phyloP scores from a whole-genome alignment of 2,113 vertebrate genomes.

The Thryonomys swinderianus region DNA sequence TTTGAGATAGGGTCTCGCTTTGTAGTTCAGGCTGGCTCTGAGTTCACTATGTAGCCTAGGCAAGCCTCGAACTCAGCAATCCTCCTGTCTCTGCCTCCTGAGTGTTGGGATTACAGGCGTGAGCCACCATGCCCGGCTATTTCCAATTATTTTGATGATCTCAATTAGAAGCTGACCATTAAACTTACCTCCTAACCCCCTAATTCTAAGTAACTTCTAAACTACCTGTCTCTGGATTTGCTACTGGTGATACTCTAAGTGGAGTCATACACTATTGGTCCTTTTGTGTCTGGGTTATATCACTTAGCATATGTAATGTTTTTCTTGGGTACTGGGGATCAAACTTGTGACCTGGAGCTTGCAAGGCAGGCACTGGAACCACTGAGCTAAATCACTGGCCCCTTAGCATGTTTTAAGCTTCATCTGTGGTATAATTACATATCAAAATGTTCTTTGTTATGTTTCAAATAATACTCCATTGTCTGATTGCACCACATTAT shows the following conservation, averaged over 20 bases:
- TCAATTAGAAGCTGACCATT: neutral
- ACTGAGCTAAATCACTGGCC: too few relatives aligned
- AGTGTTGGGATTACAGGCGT: too few relatives aligned
- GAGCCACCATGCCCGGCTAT: too few relatives aligned
- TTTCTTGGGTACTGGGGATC: too few relatives aligned
- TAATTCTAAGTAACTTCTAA: neutral
- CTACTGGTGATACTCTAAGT: neutral
- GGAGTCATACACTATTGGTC: neutral
- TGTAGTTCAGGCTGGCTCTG: too few relatives aligned
- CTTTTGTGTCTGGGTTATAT: neutral
- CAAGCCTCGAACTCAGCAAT: too few relatives aligned
- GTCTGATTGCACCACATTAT: neutral
- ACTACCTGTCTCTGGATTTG: neutral
- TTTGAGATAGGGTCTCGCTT: too few relatives aligned
- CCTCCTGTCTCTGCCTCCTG: too few relatives aligned
- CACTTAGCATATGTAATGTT: neutral
- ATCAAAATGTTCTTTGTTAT: neutral
- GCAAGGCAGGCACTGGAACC: too few relatives aligned
- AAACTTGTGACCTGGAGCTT: too few relatives aligned
- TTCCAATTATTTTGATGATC: neutral
- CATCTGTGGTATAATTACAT: neutral
- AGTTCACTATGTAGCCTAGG: too few relatives aligned
- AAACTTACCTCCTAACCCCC: neutral
- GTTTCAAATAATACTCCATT: neutral
- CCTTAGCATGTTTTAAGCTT: neutral